Base-by-base conservation (phyloP, 92 coral and sea anemone genomes). In the Actinernus sp. region DNA sequence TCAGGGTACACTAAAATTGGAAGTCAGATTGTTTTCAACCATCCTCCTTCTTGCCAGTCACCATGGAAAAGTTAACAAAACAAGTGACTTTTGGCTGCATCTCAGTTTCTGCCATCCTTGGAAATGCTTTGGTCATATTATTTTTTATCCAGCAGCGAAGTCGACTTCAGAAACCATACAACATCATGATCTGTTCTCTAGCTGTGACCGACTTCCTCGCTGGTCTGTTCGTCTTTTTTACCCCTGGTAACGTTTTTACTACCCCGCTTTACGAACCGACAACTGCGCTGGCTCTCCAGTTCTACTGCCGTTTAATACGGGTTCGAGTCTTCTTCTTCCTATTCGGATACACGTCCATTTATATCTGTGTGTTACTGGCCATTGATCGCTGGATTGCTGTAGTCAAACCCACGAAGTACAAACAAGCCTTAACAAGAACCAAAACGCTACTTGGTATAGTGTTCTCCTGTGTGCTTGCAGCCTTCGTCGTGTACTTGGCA, bases 371-470 rank as follows among this genome's bases (percentile, higher is more conserved):
- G 11, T 66, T 74, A 48, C 60, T 91, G 48, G 78, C 97, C 10
- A 27, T 82, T 18, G 97, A 91, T 38, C 93, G 93, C 10, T 91
- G 97, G 93, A 55, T 76, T 31, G 97, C 97, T 10, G 97, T 90
- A 5, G 76, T 65, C 16, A 61, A 60, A 36, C 82, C 92, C 1
- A 53, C 84, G 2, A 53, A 59, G 49, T 90, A 90, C 66, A 50
- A 82, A 47, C 50, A 77, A 1, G 45, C 60, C 17, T 68, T 80
- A 18, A 67, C 52, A 26, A 60, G 57, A 19, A 66, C 54, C 8
- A 55, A 74, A 24, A 89, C 75, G 1, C 3, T 86, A 21, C 32
- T 70, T 13, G 89, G 81, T 7, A 46, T 82, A 25, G 65, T 48
- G 21, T 40, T 57, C 22, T 77, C 81, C 2, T 90, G 78, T 69